phyloP scores from a whole-genome alignment of 2,888 invertebrate species.

The Latheticus oryzae region DNA sequence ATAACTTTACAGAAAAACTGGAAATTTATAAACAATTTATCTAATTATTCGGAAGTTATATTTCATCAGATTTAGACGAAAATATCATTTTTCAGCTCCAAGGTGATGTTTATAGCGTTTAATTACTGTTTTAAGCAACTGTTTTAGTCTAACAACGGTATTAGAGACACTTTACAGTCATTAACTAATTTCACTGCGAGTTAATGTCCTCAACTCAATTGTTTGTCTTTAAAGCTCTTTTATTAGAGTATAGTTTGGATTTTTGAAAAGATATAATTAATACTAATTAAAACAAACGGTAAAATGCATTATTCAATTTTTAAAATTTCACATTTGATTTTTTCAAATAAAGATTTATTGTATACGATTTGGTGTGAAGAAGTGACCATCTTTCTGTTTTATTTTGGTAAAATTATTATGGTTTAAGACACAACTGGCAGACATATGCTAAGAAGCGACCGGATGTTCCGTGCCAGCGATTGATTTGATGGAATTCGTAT shows the following conservation, averaged over 20 bases:
- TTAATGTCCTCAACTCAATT: conserved; percentile 35
- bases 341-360: too few species aligned
- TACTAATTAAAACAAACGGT: background rate
- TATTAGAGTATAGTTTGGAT: background rate
- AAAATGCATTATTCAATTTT: too few species aligned
- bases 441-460: conserved; percentile 60
- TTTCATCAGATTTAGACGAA: too few species aligned
- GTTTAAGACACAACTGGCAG: conserved; percentile 58
- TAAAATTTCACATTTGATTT: too few species aligned
- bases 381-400: conserved; percentile 31
- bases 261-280: conserved; percentile 1
- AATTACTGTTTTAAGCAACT: conserved; percentile 44
- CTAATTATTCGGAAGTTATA: conserved; percentile 19
- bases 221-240: conserved; percentile 22
- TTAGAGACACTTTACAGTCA: conserved; percentile 44
- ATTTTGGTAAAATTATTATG: conserved; percentile 40
- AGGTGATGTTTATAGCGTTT: conserved; percentile 41
- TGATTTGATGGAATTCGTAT: conserved; percentile 61
- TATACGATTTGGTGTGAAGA: background rate
- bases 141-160: conserved; percentile 42
- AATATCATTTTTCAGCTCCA: too few species aligned
- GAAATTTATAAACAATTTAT: too few species aligned
- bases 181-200: conserved; percentile 43
- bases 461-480: conserved; percentile 61
- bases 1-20: too few species aligned